Base-by-base conservation (phyloP, 2,113 vertebrate species). In the Calypte anna region DNA sequence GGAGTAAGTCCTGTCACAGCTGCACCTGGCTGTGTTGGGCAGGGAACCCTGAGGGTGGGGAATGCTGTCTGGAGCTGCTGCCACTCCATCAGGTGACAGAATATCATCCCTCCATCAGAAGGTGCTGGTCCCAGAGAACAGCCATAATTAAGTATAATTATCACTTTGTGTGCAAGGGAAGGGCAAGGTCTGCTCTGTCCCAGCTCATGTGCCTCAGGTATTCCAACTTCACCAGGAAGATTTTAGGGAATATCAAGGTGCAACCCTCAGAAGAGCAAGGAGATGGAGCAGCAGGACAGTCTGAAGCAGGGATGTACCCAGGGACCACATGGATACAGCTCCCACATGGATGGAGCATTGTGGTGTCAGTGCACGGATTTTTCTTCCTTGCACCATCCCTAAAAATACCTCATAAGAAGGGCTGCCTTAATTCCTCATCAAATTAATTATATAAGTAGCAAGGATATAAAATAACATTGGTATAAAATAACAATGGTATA, bases 301-400 rank as follows among this genome's bases (percentile, higher is more conserved):
- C 2, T 0, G 28, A 38, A 58, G n/a, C 30, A 31, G 67, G 50
- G 54, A n/a, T 57, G 40, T 91, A 28, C 66, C 38, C 14, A 70
- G 31, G 70, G 53, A 62, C 10, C 59, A 2, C 57, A n/a, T 0
- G 1, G 67, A 38, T 3, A 6, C 10, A 1, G 31, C 8, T 84
- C 38, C 73, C 7, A 0, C 12, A 18, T 3, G 1, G 54, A 21
- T 0, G 0, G 62, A 63, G 50, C 5, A 0, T 0, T 30, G 51
- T 1, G 1, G n/a, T 13, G 10, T 25, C 0, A 0, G 25, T 46
- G 43, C 5, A 5, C 9, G 64, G 54, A 22, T 38, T 86, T 55
- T 15, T 51, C 36, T 51, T 77, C 88, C 57, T 72, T 40, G 16
- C 24, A 43, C 57, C 58, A 50, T 5, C 24, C 36, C 40, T 54